Evolutionary conservation across 2,113 vertebrate species (phyloP).

Genomic region (Mesembrinibis cayennensis): DNA sequence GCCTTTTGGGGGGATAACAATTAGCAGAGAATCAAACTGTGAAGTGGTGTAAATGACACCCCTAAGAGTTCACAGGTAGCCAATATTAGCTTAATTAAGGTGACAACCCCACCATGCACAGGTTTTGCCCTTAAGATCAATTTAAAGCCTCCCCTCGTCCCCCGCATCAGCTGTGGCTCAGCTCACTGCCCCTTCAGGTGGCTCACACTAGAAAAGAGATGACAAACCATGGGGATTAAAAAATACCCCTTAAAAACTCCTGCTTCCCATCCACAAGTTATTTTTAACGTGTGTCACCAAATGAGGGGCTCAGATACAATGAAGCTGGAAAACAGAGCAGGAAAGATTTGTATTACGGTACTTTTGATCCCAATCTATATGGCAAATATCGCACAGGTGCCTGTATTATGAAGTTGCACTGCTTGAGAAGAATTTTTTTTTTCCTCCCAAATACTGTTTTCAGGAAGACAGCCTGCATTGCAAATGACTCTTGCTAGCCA

Average conservation of each 20-base stretch:
- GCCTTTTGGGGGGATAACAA: background rate
- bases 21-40: background rate
- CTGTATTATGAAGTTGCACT: background rate
- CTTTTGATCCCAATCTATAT: background rate
- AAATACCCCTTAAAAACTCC: background rate
- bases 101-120: background rate
- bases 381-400: background rate
- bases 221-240: fast-evolving
- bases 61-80: background rate
- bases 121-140: background rate
- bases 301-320: fast-evolving
- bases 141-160: background rate
- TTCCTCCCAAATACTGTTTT: background rate
- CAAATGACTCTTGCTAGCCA: background rate
- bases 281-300: background rate
- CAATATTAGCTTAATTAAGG: background rate
- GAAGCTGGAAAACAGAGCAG: background rate
- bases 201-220: background rate
- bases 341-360: background rate
- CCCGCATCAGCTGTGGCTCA: background rate
- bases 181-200: background rate
- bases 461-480: background rate
- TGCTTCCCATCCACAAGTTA: background rate
- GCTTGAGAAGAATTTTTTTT: background rate
- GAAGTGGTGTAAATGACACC: background rate